phyloP scores from a whole-genome alignment of 2,888 invertebrate genomes.

The Podabrus alpinus region DNA sequence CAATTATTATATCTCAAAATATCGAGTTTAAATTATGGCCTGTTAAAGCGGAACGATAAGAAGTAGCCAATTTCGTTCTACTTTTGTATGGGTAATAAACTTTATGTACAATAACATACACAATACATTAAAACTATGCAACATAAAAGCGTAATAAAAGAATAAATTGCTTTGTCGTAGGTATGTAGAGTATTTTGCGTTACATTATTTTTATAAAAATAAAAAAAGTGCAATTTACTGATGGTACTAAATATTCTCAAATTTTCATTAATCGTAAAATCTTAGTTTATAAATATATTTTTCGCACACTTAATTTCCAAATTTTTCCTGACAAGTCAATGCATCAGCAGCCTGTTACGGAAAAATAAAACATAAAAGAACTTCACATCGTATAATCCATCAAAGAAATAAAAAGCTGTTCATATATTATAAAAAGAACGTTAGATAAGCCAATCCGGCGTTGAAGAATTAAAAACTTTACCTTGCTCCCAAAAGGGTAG shows the following conservation, averaged over 20 bases:
- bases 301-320: background rate
- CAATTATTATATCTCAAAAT: too few relatives aligned
- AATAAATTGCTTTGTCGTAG: background rate
- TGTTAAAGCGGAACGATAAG: background rate
- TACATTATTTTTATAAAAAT: background rate
- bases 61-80: background rate
- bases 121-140: background rate
- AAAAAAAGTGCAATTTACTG: background rate
- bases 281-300: background rate
- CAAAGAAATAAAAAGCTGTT: background rate
- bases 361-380: background rate
- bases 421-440: background rate
- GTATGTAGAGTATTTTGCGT: background rate
- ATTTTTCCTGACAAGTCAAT: background rate
- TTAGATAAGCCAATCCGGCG: background rate
- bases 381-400: background rate
- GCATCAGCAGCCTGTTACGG: background rate
- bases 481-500: background rate
- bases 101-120: background rate
- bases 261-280: background rate
- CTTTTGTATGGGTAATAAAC: background rate
- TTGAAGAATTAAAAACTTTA: background rate
- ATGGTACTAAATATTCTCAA: background rate
- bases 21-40: background rate
- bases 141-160: background rate